Percentiles rank a stretch among this genome's conserved stretches.
phyloP scores from a whole-genome alignment of 2,113 vertebrate species.

The Trachemys scripta region DNA sequence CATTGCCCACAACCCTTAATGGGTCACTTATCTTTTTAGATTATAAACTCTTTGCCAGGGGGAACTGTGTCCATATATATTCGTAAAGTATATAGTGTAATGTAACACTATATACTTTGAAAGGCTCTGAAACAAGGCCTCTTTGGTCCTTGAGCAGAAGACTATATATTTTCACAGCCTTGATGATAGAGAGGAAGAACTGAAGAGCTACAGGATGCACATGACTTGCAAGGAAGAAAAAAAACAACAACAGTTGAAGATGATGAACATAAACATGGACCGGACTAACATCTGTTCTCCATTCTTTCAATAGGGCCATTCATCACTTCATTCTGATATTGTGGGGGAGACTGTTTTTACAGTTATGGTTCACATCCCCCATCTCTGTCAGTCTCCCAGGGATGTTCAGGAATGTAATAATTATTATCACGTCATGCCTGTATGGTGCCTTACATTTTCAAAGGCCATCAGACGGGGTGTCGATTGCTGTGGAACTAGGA shows the following conservation, averaged over 20 bases:
- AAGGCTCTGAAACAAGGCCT: background rate
- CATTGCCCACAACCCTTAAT: background rate
- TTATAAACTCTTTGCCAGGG: background rate
- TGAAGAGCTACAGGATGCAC: background rate
- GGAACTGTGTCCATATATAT: background rate
- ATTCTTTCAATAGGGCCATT: background rate
- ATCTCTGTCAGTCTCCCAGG: slow-evolving; percentile 27
- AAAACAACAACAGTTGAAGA: background rate
- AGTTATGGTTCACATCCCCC: background rate
- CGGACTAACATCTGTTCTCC: background rate
- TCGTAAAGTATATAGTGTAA: background rate
- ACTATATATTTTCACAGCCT: background rate
- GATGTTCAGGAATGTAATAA: slow-evolving; percentile 27
- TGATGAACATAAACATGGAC: background rate
- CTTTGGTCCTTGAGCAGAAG: background rate
- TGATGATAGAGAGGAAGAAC: background rate
- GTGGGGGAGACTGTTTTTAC: background rate
- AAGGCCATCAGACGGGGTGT: slow-evolving; percentile 27
- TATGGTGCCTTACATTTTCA: background rate
- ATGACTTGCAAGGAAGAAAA: background rate
- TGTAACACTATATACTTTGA: too few relatives aligned
- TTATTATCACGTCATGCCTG: background rate
- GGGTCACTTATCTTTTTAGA: background rate
- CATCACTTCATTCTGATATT: background rate
- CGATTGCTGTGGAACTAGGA: background rate